These are phyloP conservation scores for Yponomeuta plumbellus DNA, from an alignment of 2,888 invertebrate species.

Conservation along the genomic window DNA sequence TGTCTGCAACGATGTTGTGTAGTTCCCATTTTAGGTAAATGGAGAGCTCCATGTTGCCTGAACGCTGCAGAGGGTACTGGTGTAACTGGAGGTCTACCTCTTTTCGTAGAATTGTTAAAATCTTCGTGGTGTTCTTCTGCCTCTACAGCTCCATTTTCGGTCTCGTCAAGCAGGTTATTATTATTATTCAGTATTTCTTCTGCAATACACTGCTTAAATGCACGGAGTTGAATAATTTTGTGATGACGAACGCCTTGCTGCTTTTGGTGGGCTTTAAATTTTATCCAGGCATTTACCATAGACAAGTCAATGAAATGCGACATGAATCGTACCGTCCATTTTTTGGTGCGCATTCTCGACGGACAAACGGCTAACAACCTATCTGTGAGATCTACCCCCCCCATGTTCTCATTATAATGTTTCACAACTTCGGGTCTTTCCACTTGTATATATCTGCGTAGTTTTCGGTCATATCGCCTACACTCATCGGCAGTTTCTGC, in stretches of 20 bases:
- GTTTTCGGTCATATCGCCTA: slow-evolving; percentile 19
- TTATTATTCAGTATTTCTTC: not conserved
- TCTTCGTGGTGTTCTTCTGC: not conserved
- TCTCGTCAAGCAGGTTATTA: not conserved
- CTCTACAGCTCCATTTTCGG: not conserved
- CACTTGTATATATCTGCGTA: slow-evolving; percentile 17
- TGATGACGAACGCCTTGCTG: not conserved
- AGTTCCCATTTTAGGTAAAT: not conserved
- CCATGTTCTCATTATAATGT: slow-evolving; percentile 25
- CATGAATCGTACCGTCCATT: slow-evolving; percentile 25
- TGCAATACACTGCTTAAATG: slow-evolving; percentile 2
- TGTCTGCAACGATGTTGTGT: not conserved
- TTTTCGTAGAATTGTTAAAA: not conserved
- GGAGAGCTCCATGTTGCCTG: not conserved
- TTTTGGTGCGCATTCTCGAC: slow-evolving; percentile 20
- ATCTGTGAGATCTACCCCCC: slow-evolving; percentile 26
- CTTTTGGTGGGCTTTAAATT: slow-evolving; percentile 17
- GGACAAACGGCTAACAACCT: slow-evolving; percentile 24
- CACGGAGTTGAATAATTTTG: not conserved
- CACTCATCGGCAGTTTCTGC: slow-evolving; percentile 21
- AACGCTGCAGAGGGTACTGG: not conserved
- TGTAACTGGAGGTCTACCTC: not conserved
- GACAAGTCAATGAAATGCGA: slow-evolving; percentile 22
- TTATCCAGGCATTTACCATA: slow-evolving; percentile 24
- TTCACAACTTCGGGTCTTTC: slow-evolving; percentile 20